These are phyloP conservation scores for Cephus runcator DNA, from an alignment of 2,888 invertebrate genomes.

Conservation along the genomic window DNA sequence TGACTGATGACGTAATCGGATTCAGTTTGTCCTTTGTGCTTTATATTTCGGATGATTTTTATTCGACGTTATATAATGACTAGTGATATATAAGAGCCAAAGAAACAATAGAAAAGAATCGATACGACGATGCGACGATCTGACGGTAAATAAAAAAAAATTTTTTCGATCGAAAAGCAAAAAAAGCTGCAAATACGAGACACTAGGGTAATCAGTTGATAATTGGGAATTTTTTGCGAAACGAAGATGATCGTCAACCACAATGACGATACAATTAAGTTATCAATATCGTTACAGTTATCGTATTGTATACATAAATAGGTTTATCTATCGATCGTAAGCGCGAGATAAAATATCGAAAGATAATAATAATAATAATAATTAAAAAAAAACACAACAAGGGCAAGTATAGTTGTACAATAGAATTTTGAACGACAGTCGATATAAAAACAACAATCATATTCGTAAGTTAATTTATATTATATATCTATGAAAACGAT, in stretches of 20 bases:
- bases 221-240: background rate
- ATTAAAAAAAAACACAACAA: conserved; percentile 52
- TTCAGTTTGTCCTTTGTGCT: no score
- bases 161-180: no score
- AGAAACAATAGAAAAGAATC: no score
- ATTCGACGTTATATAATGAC: no score
- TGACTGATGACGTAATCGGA: no score
- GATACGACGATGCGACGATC: no score
- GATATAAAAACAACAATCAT: conserved; percentile 59
- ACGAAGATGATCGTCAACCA: background rate
- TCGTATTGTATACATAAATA: conserved; percentile 44
- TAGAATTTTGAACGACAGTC: conserved; percentile 58
- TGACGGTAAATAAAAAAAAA: no score
- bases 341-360: conserved; percentile 63
- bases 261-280: background rate
- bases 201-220: no score
- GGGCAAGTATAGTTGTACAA: conserved; percentile 54
- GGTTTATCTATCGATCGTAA: conserved; percentile 48
- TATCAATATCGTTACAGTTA: background rate
- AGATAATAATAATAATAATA: conserved; percentile 39
- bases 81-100: no score
- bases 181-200: no score
- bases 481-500: no score
- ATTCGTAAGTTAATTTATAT: conserved; percentile 33
- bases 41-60: no score